These are phyloP conservation scores for Characodon lateralis DNA, from an alignment of 2,797 vertebrate genomes.

Conservation along the genomic window DNA sequence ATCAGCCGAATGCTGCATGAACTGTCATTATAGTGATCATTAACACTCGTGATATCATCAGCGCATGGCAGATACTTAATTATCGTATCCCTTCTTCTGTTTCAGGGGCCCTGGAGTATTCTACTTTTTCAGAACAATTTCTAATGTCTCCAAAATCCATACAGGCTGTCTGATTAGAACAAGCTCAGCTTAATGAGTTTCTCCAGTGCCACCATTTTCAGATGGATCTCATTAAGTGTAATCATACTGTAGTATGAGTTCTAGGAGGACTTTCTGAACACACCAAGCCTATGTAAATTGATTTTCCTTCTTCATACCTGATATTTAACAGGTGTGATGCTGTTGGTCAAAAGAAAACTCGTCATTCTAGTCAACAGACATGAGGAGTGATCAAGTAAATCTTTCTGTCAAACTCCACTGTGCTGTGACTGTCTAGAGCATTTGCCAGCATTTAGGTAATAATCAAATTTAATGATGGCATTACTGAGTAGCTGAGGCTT, in stretches of 20 bases:
- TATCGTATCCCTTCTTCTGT: conserved; percentile 75
- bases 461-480: conserved; percentile 80
- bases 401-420: conserved; percentile 58
- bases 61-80: conserved; percentile 81
- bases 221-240: conserved; percentile 81
- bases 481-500: conserved; percentile 74
- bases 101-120: conserved; percentile 76
- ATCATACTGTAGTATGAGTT: conserved; percentile 80
- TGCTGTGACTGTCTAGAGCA: conserved; percentile 58
- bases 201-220: conserved; percentile 74
- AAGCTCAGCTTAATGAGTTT: conserved; percentile 80
- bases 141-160: conserved; percentile 79
- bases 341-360: conserved; percentile 56
- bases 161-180: conserved; percentile 82
- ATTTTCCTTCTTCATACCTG: conserved; percentile 71
- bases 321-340: conserved; percentile 76
- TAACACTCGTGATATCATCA: conserved; percentile 83
- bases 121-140: conserved; percentile 79
- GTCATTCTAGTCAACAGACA: conserved; percentile 67
- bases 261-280: conserved; percentile 71
- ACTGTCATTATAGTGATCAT: conserved; percentile 84
- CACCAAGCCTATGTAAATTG: conserved; percentile 74
- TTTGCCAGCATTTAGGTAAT: conserved; percentile 76
- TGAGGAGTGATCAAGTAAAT: conserved; percentile 55
- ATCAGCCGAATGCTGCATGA: conserved; percentile 79